Base-by-base conservation (phyloP, 1,140 invertebrate species). In the Manduca sexta region DNA sequence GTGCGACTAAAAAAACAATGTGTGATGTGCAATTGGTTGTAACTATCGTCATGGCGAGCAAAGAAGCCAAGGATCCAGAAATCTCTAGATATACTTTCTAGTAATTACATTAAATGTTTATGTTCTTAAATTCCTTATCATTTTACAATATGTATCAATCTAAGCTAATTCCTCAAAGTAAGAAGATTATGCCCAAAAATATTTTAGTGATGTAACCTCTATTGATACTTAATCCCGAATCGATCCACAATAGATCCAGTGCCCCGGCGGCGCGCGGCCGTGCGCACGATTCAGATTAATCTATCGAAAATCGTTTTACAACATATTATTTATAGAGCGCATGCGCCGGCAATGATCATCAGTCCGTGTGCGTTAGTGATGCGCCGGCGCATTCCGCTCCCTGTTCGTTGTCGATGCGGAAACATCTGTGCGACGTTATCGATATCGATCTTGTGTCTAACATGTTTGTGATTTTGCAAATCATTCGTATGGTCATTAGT, bases 221-320 rank as follows among this genome's bases (percentile, higher is more conserved):
- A 70, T 55, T 53, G 45, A 52, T 72, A 66, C 60, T 44, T 64
- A 74, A 56, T 48, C 46, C 69, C 53, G 41, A 42, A 63, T 72
- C 68, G 74, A 81, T 84, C 77, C 64, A 81, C 77, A 85, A 82
- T 84, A 81, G 79, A 82, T 79, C 75, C 77, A 45, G 66, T 64
- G 64, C 58, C 50, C 71, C 73, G 72, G 64, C 74, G 74, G 81
- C 81, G 75, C 78, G 80, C 81, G 81, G 76, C 73, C 60, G 64
- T 62, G 75, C 69, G 70, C 79, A 85, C 81, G 81, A 85, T 83
- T 85, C 81, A 85, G 81, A 85, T 85, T 85, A 85, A 85, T 85
- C 81, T 85, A 85, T 85, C 79, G 81, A 83, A 85, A 85, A 83
- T 85, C 81, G 81, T 85, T 85, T 85, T 85, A 85, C 81, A 85